Percentiles rank a stretch among this genome's conserved stretches.
These are phyloP conservation scores for Nematolebias whitei DNA, from an alignment of 2,113 vertebrate species.

Conservation along the genomic window DNA sequence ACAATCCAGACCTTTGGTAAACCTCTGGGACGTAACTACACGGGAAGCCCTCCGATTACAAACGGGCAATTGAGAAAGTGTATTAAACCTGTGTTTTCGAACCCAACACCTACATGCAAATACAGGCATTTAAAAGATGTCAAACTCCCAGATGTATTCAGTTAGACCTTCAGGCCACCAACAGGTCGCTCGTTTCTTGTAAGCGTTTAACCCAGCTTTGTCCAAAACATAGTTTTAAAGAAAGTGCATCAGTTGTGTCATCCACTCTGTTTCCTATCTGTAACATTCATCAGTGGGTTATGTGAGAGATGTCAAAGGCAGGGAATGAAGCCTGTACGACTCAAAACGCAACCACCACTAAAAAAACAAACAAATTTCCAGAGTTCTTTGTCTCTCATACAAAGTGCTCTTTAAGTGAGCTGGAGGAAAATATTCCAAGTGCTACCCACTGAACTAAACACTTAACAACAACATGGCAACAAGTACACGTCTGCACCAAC, in stretches of 20 bases:
- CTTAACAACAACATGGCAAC: background rate
- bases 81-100: no score
- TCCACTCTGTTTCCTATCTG: slow-evolving; percentile 14
- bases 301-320: slow-evolving; percentile 19
- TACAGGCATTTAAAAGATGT: no score
- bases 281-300: slow-evolving; percentile 32
- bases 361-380: slow-evolving; percentile 20
- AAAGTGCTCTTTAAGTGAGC: slow-evolving; percentile 59
- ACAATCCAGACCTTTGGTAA: no score
- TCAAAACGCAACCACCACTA: slow-evolving; percentile 6
- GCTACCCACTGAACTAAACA: background rate
- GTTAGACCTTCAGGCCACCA: background rate
- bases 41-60: no score
- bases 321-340: slow-evolving; percentile 8
- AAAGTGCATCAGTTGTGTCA: background rate
- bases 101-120: no score
- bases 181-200: background rate
- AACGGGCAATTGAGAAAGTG: no score
- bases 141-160: background rate
- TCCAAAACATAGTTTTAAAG: background rate
- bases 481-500: background rate
- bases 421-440: slow-evolving; percentile 8
- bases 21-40: no score
- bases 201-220: background rate
- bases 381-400: slow-evolving; percentile 26